Conservation (phyloP, 2,888 invertebrate species). For the Dryobota labecula region DNA sequence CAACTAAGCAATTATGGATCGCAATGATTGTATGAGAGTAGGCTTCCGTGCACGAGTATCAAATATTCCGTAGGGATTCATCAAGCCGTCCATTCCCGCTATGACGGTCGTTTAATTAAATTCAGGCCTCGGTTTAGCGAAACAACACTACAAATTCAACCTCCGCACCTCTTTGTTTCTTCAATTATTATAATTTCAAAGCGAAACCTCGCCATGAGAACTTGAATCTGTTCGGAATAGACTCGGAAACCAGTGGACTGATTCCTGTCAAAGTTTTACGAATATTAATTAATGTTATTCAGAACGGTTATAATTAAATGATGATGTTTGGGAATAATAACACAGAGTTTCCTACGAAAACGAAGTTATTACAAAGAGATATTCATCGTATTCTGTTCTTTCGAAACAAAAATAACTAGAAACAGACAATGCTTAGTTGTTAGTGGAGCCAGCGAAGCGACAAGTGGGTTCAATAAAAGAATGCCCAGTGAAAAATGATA, state of each 20-base stretch:
- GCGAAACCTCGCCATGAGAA: constrained; percentile 37
- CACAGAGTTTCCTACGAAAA: constrained; percentile 20
- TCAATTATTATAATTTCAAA: constrained; percentile 56
- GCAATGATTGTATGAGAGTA: constrained; percentile 33
- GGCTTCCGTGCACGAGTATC: constrained; percentile 50
- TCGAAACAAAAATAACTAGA: constrained; percentile 34
- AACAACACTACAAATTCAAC: constrained; percentile 52
- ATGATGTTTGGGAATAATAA: constrained; percentile 24
- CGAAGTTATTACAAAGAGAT: constrained; percentile 8
- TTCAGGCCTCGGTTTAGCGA: constrained; percentile 50
- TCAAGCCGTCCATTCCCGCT: constrained; percentile 54
- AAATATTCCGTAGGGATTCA: constrained; percentile 58
- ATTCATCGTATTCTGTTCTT: constrained; percentile 10
- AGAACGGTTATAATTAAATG: constrained; percentile 31
- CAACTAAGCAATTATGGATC: constrained; percentile 18
- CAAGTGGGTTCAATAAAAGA: constrained; percentile 55
- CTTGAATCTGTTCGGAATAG: constrained; percentile 23
- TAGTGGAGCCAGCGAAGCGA: constrained; percentile 19
- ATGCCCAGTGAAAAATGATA: constrained; percentile 45
- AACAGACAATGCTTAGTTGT: constrained; percentile 31
- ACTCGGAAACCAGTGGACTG: constrained; percentile 37
- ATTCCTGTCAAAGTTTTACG: constrained; percentile 46
- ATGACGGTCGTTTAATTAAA: constrained; percentile 74
- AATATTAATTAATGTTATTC: constrained; percentile 48
- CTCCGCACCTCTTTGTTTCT: constrained; percentile 44